Evolutionary conservation across 2,888 invertebrate species (phyloP).

Genomic region (Xylota sylvarum): DNA sequence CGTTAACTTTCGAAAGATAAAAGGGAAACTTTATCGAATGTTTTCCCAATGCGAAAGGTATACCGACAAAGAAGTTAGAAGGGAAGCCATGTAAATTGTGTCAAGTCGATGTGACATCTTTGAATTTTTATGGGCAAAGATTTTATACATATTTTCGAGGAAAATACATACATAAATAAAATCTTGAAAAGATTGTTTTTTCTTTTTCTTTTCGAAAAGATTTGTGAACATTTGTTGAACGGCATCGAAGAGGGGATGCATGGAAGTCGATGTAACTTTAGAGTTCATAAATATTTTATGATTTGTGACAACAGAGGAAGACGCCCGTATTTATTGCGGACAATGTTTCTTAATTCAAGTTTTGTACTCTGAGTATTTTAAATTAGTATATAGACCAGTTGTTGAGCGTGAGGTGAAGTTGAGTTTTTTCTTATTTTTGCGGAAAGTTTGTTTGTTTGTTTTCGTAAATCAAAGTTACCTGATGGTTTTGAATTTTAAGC

Average conservation of each 20-base stretch:
- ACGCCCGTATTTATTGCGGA: not conserved
- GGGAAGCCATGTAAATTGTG: conserved; percentile 32
- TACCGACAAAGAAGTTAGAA: not conserved
- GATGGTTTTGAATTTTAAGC: no score
- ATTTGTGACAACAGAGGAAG: not conserved
- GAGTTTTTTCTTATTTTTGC: no score
- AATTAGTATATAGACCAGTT: not conserved
- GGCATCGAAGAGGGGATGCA: not conserved
- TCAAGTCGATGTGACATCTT: conserved; percentile 22
- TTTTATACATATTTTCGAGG: not conserved
- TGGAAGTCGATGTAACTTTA: conserved; percentile 33
- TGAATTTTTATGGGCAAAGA: conserved; percentile 15
- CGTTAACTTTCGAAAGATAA: conserved; percentile 48
- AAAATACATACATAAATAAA: not conserved
- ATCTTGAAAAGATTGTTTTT: conserved; percentile 19
- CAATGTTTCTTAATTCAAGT: not conserved
- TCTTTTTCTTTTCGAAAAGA: not conserved
- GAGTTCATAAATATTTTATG: conserved; percentile 49
- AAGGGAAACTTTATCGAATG: conserved; percentile 16
- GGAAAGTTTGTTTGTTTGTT: no score
- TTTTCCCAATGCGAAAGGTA: conserved; percentile 17
- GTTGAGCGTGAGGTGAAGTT: not conserved
- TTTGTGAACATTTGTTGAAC: conserved; percentile 28
- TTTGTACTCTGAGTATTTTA: not conserved
- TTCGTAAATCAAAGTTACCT: no score